Evolutionary conservation across 2,888 invertebrate species (phyloP).

Genomic region (Himalopsyche anomala): DNA sequence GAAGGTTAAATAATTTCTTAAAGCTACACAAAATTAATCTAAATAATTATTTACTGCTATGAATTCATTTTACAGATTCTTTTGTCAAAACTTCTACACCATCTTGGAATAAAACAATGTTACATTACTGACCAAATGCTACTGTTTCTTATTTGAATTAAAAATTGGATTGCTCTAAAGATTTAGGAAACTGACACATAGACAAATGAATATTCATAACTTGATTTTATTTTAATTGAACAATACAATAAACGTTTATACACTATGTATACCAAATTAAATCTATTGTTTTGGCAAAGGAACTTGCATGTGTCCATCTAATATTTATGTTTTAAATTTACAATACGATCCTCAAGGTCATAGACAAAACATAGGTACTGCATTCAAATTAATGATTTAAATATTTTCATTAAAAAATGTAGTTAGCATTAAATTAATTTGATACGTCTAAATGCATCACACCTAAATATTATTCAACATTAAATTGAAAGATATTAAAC

Average conservation of each 20-base stretch:
- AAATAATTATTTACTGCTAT: too few relatives aligned
- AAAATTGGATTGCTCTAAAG: background rate
- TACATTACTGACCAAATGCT: conserved; percentile 1
- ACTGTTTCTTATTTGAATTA: conserved; percentile 1
- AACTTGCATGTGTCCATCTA: too few relatives aligned
- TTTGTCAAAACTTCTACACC: background rate
- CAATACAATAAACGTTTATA: too few relatives aligned
- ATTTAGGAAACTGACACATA: background rate
- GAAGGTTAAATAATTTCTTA: too few relatives aligned
- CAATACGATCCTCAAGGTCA: conserved; percentile 20
- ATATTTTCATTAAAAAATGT: background rate
- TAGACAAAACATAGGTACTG: background rate
- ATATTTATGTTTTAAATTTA: background rate
- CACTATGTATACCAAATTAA: too few relatives aligned
- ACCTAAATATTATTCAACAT: conserved; percentile 9
- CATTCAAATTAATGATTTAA: background rate
- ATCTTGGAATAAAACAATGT: conserved; percentile 4
- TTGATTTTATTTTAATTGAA: too few relatives aligned
- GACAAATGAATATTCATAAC: too few relatives aligned
- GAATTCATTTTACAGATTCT: background rate
- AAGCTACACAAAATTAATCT: too few relatives aligned
- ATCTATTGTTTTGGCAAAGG: too few relatives aligned
- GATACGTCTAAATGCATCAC: conserved; percentile 1
- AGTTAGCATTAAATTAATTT: background rate
- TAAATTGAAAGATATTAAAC: background rate